These are phyloP conservation scores for Cossypha polioptera DNA, from an alignment of 2,797 vertebrate species.

Conservation along the genomic window DNA sequence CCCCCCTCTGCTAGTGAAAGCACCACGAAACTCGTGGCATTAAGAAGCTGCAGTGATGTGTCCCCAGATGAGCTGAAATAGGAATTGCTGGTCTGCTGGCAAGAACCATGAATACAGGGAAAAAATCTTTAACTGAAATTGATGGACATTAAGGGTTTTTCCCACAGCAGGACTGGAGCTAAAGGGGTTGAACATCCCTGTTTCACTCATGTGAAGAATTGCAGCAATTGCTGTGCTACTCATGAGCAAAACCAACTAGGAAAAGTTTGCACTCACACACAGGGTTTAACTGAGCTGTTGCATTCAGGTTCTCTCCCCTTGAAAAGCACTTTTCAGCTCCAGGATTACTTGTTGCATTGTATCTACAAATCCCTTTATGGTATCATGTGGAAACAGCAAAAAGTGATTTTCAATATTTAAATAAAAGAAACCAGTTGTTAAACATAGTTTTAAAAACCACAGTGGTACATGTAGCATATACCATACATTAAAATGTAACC, in stretches of 20 bases:
- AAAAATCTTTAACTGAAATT: neutral
- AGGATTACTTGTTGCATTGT: neutral
- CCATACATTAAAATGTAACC: neutral
- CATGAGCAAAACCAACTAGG: neutral
- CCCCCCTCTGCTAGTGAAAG: neutral
- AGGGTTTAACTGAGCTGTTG: neutral
- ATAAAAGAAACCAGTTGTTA: neutral
- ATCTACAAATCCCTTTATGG: neutral
- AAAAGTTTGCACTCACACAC: neutral
- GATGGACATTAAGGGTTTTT: neutral
- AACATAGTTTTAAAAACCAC: neutral
- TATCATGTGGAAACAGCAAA: neutral
- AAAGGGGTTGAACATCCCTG: neutral
- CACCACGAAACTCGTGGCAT: accelerated
- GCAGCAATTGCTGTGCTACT: neutral
- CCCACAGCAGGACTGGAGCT: neutral
- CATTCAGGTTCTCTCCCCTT: neutral
- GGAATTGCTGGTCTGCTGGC: neutral
- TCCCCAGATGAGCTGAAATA: neutral
- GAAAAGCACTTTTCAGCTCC: neutral
- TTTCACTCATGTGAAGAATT: neutral
- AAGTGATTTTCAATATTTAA: neutral
- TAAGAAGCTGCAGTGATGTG: neutral
- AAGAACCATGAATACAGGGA: no score
- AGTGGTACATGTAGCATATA: neutral